Evolutionary conservation across 2,888 invertebrate species (phyloP).

Genomic region (Nineta flava): DNA sequence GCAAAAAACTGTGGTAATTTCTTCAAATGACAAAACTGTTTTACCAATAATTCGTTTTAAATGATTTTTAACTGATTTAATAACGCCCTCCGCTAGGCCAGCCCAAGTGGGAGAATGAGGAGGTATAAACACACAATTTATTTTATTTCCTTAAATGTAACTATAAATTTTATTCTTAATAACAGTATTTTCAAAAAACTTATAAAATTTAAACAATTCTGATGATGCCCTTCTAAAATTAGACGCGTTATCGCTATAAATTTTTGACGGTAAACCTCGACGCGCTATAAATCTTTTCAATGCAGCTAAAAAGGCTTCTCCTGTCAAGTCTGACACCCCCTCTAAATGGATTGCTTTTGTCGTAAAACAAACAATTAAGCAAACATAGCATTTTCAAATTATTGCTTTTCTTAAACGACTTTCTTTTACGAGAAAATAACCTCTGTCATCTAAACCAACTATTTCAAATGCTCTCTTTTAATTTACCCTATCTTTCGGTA

Average conservation of each 20-base stretch:
- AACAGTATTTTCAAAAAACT: not conserved
- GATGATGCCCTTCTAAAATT: constrained; percentile 16
- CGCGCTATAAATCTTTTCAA: not conserved
- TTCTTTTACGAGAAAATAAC: constrained; percentile 10
- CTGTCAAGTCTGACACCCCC: not conserved
- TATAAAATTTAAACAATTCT: constrained; percentile 10
- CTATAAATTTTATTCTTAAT: constrained; percentile 4
- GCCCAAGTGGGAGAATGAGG: constrained; percentile 17
- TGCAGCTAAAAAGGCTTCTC: not conserved
- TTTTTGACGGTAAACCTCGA: not conserved
- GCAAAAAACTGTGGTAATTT: constrained; percentile 13
- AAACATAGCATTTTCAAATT: not conserved
- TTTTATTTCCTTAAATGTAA: constrained; percentile 9
- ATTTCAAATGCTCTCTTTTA: constrained; percentile 8
- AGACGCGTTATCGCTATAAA: constrained; percentile 17
- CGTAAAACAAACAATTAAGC: not conserved
- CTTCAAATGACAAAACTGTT: constrained; percentile 13
- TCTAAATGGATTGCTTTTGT: not conserved
- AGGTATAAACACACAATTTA: constrained; percentile 17
- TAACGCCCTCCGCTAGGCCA: constrained; percentile 17
- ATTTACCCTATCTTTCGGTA: constrained; percentile 9
- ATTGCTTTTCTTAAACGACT: not conserved
- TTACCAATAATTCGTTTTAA: constrained; percentile 13
- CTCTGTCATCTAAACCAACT: constrained; percentile 12
- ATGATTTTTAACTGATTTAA: constrained; percentile 16